Evolutionary conservation across 2,888 invertebrate genomes (phyloP).

Genomic region (Drosophila buzzatii): DNA sequence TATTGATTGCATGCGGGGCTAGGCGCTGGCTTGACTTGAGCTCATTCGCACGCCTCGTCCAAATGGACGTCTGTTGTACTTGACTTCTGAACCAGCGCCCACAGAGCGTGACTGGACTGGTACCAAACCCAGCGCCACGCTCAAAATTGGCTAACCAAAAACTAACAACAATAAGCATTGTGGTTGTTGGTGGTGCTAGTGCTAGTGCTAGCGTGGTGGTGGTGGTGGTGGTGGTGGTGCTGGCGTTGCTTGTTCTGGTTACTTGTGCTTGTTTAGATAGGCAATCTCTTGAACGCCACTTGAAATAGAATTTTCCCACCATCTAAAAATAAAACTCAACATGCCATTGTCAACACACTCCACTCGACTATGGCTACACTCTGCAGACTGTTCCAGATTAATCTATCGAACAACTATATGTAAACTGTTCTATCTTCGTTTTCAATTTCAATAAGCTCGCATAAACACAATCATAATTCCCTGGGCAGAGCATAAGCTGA

Average conservation of each 20-base stretch:
- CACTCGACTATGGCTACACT: slow-evolving; percentile 41
- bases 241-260: slow-evolving; percentile 59
- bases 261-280: slow-evolving; percentile 72
- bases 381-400: slow-evolving; percentile 8
- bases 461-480: background rate
- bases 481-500: background rate
- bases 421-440: slow-evolving; percentile 1
- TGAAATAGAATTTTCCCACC: slow-evolving; percentile 78
- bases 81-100: slow-evolving; percentile 81
- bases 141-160: slow-evolving; percentile 64
- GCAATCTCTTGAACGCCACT: slow-evolving; percentile 68
- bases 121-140: slow-evolving; percentile 45
- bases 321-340: slow-evolving; percentile 68
- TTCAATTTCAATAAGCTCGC: background rate
- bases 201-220: slow-evolving; percentile 3
- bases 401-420: background rate
- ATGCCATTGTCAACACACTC: slow-evolving; percentile 41
- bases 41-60: slow-evolving; percentile 76
- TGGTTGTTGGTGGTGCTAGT: slow-evolving; percentile 16
- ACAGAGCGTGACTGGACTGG: slow-evolving; percentile 78
- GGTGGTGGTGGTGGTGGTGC: slow-evolving; percentile 20
- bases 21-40: slow-evolving; percentile 42
- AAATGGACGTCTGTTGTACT: slow-evolving; percentile 67
- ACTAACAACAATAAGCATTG: slow-evolving; percentile 65
- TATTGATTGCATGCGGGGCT: slow-evolving; percentile 46